Evolutionary conservation across 1,140 invertebrate species (phyloP).

Genomic region (Philopotamus ludificatus): DNA sequence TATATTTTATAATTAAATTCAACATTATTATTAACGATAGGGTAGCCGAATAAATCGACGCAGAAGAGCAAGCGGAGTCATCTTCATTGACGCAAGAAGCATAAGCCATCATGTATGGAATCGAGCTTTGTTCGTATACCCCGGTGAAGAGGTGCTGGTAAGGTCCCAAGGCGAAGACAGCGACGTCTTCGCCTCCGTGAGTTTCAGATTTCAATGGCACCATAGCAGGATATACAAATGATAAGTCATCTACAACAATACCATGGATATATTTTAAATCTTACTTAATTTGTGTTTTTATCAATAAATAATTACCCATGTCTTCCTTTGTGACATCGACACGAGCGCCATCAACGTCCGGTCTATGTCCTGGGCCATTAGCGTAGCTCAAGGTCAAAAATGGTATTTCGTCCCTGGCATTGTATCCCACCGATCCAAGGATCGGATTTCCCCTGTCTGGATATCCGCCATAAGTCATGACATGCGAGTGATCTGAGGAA

Average conservation of each 20-base stretch:
- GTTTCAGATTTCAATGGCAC: slow-evolving; percentile 54
- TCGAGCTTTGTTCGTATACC: slow-evolving; percentile 75
- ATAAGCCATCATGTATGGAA: slow-evolving; percentile 72
- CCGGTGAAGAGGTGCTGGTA: slow-evolving; percentile 64
- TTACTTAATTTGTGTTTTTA: not conserved
- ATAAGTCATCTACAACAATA: slow-evolving; percentile 39
- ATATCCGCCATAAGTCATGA: slow-evolving; percentile 67
- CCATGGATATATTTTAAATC: not conserved
- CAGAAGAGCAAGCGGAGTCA: no score
- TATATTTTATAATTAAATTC: no score
- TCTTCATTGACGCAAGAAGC: slow-evolving; percentile 58
- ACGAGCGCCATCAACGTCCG: slow-evolving; percentile 26
- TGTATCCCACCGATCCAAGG: slow-evolving; percentile 53
- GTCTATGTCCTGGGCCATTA: slow-evolving; percentile 67
- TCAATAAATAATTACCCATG: slow-evolving; percentile 45
- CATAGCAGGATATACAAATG: slow-evolving; percentile 54
- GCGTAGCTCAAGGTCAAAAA: slow-evolving; percentile 75
- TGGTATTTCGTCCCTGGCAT: slow-evolving; percentile 61
- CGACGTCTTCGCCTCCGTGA: slow-evolving; percentile 65
- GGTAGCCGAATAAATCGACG: no score
- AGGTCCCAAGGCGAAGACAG: slow-evolving; percentile 61
- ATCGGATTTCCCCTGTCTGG: slow-evolving; percentile 69
- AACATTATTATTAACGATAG: no score
- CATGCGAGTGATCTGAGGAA: slow-evolving; percentile 68
- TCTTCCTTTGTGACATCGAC: slow-evolving; percentile 34